Base-by-base conservation (phyloP, 2,888 invertebrate genomes). In the Microctonus brassicae region DNA sequence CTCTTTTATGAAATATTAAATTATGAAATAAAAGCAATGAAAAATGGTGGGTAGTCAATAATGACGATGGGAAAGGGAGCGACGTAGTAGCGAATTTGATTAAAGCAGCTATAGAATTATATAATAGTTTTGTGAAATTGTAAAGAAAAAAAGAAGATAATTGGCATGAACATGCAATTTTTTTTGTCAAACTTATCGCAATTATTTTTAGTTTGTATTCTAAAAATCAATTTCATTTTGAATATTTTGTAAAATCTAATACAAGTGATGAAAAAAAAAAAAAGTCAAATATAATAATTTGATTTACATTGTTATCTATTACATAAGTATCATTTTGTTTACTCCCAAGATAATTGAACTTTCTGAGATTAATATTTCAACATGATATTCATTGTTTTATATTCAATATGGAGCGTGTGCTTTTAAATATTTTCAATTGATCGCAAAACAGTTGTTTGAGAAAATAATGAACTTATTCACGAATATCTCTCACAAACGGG, bases 241-340 rank as follows among this genome's bases (percentile, higher is more conserved):
- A n/a, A 39, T 69, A 39, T n/a, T n/a, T n/a, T n/a, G n/a, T n/a
- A n/a, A n/a, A n/a, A n/a, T n/a, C n/a, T 60, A 65, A 36, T 53
- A 62, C 63, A 69, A 47, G 69, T 72, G 61, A 73, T 67, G 61
- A 72, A 64, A 60, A 55, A n/a, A 55, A n/a, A n/a, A 74, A 63
- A 69, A 58, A 74, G 65, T n/a, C n/a, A n/a, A 74, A 64, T 72
- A 79, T 79, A 77, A 78, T 76, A 78, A 78, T 61, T 69, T 68
- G 67, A 22, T 13, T 73, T 47, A 47, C 6, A 47, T 47, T 47
- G 47, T 47, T 47, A 47, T 47, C 47, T 47, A 47, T 47, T 47
- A 9, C 47, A 47, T 47, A 47, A 47, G 17, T 47, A 17, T 7
- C 17, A 17, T 17, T 47, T 47, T 17, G 17, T 47, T 47, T 47